phyloP scores from a whole-genome alignment of 1,140 invertebrate genomes.

The Grapholita molesta region DNA sequence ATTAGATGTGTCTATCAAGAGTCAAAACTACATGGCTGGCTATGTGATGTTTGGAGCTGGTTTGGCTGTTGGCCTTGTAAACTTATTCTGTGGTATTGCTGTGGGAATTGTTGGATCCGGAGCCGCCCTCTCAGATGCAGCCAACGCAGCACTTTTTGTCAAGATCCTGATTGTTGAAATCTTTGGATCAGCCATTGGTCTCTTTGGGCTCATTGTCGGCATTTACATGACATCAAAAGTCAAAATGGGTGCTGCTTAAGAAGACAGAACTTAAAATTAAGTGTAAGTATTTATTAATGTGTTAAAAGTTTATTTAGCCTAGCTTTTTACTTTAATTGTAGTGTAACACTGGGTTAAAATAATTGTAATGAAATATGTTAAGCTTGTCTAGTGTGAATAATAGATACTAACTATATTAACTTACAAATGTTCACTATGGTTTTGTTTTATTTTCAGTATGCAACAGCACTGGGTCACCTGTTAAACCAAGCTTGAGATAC shows the following conservation, averaged over 20 bases:
- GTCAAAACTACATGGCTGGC: conserved; percentile 86
- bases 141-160: conserved; percentile 95
- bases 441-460: conserved; percentile 54
- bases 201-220: conserved; percentile 98
- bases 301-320: conserved; percentile 14
- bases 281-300: conserved; percentile 54
- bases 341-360: background rate
- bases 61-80: conserved; percentile 94
- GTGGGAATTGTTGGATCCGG: conserved; percentile 98
- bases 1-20: conserved; percentile 57
- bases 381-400: background rate
- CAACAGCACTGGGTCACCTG: conserved; percentile 48
- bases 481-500: conserved; percentile 28
- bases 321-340: background rate
- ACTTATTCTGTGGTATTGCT: conserved; percentile 96
- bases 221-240: conserved; percentile 92
- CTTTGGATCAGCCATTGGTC: conserved; percentile 98
- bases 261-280: conserved; percentile 56
- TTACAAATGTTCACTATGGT: conserved; percentile 12
- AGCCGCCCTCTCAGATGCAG: conserved; percentile 96
- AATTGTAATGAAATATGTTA: background rate
- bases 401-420: background rate
- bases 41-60: conserved; percentile 98
- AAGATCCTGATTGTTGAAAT: conserved; percentile 99
- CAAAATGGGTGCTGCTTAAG: conserved; percentile 78